Conservation (phyloP, 2,797 vertebrate species). For the Pseudochirops cupreus region DNA sequence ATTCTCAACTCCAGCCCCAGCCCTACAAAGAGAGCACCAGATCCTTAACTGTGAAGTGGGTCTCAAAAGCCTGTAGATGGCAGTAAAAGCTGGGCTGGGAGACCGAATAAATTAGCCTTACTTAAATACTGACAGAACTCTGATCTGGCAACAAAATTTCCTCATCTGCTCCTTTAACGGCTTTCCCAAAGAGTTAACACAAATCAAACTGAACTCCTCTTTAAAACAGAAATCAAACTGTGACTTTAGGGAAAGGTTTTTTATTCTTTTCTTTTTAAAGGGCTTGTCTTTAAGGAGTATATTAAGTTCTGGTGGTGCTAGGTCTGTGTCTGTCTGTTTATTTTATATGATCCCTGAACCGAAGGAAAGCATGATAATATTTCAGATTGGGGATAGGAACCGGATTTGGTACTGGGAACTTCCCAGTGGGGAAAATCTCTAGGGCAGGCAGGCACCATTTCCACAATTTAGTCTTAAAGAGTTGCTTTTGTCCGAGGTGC, state of each 20-base stretch:
- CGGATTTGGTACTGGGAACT: background rate
- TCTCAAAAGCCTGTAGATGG: slow-evolving; percentile 67
- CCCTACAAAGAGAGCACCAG: background rate
- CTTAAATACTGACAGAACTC: background rate
- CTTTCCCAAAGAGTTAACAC: background rate
- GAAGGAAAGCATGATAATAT: background rate
- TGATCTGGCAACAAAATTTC: background rate
- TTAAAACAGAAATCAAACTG: slow-evolving; percentile 9
- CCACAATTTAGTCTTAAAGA: background rate
- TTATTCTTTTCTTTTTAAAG: background rate
- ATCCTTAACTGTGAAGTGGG: background rate
- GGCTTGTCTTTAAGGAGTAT: background rate
- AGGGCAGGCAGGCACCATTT: background rate
- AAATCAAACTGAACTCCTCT: background rate
- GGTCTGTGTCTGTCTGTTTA: background rate
- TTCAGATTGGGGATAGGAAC: background rate
- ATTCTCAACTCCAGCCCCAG: background rate
- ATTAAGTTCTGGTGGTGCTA: background rate
- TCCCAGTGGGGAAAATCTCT: background rate
- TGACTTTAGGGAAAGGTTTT: background rate
- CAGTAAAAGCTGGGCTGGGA: slow-evolving; percentile 56
- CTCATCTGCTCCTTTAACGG: background rate
- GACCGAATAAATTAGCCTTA: too few species aligned
- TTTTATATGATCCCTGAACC: background rate
- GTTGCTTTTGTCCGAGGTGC: background rate